phyloP scores from a whole-genome alignment of 2,113 vertebrate genomes.

The Leucosticte australis region DNA sequence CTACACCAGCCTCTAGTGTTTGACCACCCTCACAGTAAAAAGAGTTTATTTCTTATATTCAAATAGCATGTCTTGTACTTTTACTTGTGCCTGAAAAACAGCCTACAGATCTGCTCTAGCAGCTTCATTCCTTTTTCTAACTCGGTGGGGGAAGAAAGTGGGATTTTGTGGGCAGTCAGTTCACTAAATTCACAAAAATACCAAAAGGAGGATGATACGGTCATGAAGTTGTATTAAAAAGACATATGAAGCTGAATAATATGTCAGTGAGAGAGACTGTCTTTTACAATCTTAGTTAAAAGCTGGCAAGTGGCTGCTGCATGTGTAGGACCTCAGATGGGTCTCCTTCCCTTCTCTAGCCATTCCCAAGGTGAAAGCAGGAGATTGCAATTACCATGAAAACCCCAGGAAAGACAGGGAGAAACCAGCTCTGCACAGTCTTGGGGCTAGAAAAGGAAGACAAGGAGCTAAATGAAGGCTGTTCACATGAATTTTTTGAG shows the following conservation, averaged over 20 bases:
- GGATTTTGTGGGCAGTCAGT: neutral
- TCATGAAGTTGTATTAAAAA: neutral
- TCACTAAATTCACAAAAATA: neutral
- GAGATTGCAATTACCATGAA: neutral
- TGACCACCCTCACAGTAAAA: neutral
- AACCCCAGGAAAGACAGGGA: neutral
- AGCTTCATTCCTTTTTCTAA: neutral
- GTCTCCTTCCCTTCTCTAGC: neutral
- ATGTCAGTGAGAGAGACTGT: neutral
- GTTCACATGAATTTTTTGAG: neutral
- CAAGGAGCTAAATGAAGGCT: neutral
- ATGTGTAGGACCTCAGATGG: rapidly evolving
- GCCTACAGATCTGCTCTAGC: neutral
- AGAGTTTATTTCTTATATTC: neutral
- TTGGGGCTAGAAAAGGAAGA: neutral
- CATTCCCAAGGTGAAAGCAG: neutral
- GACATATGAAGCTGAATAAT: neutral
- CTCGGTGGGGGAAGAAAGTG: neutral
- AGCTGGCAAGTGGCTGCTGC: neutral
- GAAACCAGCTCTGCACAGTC: neutral
- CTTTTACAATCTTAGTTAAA: neutral
- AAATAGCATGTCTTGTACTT: neutral
- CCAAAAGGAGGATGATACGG: neutral
- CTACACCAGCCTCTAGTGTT: neutral
- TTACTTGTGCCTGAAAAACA: neutral